These are phyloP conservation scores for Netelia melanura DNA, from an alignment of 2,888 invertebrate genomes.

Conservation along the genomic window DNA sequence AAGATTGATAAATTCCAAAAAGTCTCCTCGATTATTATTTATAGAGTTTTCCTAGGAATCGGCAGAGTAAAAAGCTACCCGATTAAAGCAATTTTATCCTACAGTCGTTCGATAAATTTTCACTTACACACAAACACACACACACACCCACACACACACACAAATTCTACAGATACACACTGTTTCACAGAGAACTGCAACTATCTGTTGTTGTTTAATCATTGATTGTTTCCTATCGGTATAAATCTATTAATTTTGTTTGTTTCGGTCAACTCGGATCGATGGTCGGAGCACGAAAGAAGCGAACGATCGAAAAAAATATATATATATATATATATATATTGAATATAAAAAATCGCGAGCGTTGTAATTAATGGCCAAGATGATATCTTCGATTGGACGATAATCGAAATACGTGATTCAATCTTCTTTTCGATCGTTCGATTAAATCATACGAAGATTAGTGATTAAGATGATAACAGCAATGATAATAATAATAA, in stretches of 20 bases:
- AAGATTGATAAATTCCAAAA: too few species aligned
- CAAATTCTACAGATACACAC: not conserved
- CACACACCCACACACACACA: not conserved
- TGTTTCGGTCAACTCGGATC: not conserved
- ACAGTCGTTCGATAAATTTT: slow-evolving; percentile 54
- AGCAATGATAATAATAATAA: slow-evolving; percentile 20
- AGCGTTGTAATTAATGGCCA: too few species aligned
- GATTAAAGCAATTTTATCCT: slow-evolving; percentile 48
- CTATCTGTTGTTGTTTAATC: slow-evolving; percentile 23
- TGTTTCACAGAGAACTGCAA: slow-evolving; percentile 26
- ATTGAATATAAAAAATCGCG: not conserved
- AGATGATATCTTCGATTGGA: not conserved
- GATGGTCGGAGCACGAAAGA: not conserved
- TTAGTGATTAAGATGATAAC: not conserved
- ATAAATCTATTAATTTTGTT: slow-evolving; percentile 26
- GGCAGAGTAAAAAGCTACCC: slow-evolving; percentile 21
- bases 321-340: not conserved
- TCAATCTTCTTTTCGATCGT: not conserved
- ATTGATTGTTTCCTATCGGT: slow-evolving; percentile 40
- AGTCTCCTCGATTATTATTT: too few species aligned
- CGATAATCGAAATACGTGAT: not conserved
- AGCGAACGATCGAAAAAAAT: not conserved
- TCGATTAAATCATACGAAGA: slow-evolving; percentile 1
- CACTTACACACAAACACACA: slow-evolving; percentile 22
- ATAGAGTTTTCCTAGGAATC: not conserved